phyloP scores from a whole-genome alignment of 1,140 invertebrate species.

The Brachionus rubens region DNA sequence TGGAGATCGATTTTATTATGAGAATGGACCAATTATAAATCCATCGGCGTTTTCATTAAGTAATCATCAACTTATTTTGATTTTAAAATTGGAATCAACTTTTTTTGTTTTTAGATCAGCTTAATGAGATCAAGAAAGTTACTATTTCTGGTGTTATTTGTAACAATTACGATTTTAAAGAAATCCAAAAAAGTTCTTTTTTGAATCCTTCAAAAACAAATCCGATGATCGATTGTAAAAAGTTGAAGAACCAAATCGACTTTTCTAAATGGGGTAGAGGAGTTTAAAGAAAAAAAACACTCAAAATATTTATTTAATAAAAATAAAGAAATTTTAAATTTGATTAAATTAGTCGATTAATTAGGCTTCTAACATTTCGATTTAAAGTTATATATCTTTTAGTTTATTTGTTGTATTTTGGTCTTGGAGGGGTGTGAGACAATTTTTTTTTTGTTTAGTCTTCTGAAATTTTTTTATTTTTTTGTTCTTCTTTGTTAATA shows the following conservation, averaged over 20 bases:
- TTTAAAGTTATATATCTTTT: no score
- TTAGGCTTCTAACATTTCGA: no score
- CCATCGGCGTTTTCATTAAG: conserved; percentile 15
- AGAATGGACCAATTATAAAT: conserved; percentile 57
- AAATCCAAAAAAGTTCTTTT: not conserved
- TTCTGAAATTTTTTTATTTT: no score
- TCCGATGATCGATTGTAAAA: not conserved
- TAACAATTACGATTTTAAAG: conserved; percentile 12
- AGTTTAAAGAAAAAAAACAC: no score
- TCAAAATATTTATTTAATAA: no score
- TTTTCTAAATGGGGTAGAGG: not conserved
- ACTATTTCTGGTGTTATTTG: conserved; percentile 24
- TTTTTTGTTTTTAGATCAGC: not conserved
- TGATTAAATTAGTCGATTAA: no score
- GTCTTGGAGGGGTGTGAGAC: no score
- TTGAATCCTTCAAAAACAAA: not conserved
- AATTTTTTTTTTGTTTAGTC: no score
- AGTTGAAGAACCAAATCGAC: not conserved
- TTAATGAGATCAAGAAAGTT: conserved; percentile 14
- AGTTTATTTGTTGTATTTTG: no score
- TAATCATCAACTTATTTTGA: not conserved
- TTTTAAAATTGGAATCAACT: not conserved
- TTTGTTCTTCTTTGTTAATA: no score
- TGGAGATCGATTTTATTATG: conserved; percentile 95
- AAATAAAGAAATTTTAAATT: no score